phyloP scores from a whole-genome alignment of 2,888 invertebrate genomes.

The Dinocampus coccinellae region DNA sequence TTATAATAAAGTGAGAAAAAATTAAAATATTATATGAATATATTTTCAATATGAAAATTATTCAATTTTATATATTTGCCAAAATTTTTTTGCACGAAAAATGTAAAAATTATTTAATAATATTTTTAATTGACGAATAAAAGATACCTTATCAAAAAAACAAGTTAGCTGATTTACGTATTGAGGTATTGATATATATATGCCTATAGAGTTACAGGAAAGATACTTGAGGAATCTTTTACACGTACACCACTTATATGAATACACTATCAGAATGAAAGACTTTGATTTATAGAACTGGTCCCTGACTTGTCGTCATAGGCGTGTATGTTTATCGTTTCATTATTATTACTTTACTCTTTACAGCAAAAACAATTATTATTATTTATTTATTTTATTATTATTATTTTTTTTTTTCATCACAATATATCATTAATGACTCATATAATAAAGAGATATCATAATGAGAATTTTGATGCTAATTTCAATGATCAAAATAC shows the following conservation, averaged over 20 bases:
- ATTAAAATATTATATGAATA: no score
- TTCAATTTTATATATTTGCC: no score
- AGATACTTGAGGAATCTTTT: not conserved
- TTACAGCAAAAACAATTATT: no score
- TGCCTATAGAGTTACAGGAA: not conserved
- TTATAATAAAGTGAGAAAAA: not conserved
- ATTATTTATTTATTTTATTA: no score
- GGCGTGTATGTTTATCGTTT: not conserved
- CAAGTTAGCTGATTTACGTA: no score
- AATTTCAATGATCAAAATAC: not conserved
- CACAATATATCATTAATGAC: not conserved
- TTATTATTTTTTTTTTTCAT: slow-evolving; percentile 5
- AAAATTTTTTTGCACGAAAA: no score
- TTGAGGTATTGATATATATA: no score
- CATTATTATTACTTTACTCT: no score
- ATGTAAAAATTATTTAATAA: no score
- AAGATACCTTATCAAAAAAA: slow-evolving; percentile 5
- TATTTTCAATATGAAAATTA: no score
- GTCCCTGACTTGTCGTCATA: slow-evolving; percentile 12
- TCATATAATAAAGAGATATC: slow-evolving; percentile 6
- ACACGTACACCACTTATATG: not conserved
- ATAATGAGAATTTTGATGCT: not conserved
- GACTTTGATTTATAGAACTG: slow-evolving; percentile 38
- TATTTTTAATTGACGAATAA: no score
- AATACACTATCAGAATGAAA: not conserved